Percentiles rank a stretch among this genome's conserved stretches.
Conservation (phyloP, 35 echinoderm and acorn worm genomes). For the Diadema setosum region DNA sequence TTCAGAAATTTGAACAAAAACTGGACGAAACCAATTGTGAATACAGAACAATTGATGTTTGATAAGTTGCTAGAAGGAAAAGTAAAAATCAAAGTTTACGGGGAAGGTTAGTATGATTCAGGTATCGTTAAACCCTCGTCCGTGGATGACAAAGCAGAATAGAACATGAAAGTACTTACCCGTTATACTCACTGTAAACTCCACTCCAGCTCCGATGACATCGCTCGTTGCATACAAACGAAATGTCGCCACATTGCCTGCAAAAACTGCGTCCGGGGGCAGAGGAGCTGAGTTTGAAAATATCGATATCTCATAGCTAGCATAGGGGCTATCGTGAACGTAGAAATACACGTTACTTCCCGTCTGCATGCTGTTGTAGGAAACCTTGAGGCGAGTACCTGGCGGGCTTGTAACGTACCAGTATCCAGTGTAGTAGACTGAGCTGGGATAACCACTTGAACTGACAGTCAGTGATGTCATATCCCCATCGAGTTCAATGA, state of each 20-base stretch:
- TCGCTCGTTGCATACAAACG: neutral
- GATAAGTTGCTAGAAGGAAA: too few species aligned
- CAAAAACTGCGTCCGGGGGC: neutral
- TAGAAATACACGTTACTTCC: too few species aligned
- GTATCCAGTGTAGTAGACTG: neutral
- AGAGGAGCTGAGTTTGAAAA: neutral
- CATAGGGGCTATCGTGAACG: neutral
- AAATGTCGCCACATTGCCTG: neutral
- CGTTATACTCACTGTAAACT: neutral
- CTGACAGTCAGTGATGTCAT: neutral
- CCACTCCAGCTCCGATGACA: neutral
- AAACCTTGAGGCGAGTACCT: neutral
- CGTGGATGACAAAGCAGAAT: too few species aligned
- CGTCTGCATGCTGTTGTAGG: neutral
- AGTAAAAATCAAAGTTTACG: too few species aligned
- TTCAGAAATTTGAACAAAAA: too few species aligned
- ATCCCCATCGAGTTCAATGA: neutral
- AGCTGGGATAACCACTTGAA: too few species aligned
- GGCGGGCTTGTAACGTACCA: neutral
- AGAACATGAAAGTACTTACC: neutral
- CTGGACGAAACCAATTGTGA: too few species aligned
- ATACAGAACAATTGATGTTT: too few species aligned
- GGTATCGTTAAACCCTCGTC: too few species aligned
- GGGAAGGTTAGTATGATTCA: too few species aligned
- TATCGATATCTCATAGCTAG: neutral